These are phyloP conservation scores for Drosophila birchii DNA, from an alignment of 2,888 invertebrate species.

Conservation along the genomic window DNA sequence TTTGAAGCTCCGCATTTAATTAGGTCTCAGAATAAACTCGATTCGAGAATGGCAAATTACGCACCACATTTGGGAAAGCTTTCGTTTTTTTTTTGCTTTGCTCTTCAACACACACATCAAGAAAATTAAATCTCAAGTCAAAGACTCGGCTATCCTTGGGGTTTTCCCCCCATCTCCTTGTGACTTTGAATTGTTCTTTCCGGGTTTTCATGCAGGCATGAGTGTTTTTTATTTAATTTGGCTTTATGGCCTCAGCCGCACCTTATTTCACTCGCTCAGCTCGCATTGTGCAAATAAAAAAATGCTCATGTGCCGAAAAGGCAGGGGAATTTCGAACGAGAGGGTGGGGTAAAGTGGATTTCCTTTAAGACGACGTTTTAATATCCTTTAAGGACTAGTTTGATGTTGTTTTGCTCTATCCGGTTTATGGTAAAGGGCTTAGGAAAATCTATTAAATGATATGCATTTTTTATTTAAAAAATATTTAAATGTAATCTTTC, in stretches of 20 bases:
- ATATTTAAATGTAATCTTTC: no score
- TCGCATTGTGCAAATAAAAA: conserved; percentile 54
- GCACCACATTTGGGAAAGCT: conserved; percentile 62
- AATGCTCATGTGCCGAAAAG: conserved; percentile 72
- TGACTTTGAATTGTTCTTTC: conserved; percentile 31
- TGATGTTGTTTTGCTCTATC: not conserved
- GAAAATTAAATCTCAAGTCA: conserved; percentile 73
- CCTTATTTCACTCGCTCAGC: conserved; percentile 62
- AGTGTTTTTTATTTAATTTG: conserved; percentile 72
- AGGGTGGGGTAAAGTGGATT: not conserved
- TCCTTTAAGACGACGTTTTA: not conserved
- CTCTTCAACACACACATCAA: conserved; percentile 37
- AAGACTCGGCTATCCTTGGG: conserved; percentile 40
- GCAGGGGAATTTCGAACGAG: conserved; percentile 37
- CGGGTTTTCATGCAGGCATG: conserved; percentile 20
- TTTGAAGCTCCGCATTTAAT: conserved; percentile 65
- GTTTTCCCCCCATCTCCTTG: conserved; percentile 9
- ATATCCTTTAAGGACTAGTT: not conserved
- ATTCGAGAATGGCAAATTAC: conserved; percentile 60
- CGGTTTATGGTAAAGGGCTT: no score
- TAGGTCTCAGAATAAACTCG: conserved; percentile 60
- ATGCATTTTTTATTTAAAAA: no score
- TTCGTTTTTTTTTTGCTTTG: not conserved
- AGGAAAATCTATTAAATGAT: no score
- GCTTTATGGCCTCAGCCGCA: conserved; percentile 73